Evolutionary conservation across 2,797 vertebrate genomes (phyloP), one percentile per base, ranked within the genome.

Genomic region (Varecia variegata): DNA sequence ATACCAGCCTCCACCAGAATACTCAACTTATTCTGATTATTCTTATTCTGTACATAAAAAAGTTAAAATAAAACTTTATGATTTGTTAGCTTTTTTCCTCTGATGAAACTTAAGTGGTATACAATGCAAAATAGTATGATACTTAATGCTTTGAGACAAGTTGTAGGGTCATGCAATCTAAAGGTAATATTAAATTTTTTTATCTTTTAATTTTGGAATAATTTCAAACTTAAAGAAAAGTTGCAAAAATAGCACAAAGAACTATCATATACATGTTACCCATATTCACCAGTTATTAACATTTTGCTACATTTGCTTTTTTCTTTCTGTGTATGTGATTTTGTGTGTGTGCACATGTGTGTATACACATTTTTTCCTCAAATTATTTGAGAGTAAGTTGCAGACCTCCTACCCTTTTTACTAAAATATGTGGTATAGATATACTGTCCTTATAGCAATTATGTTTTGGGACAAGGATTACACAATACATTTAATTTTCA

Each of bases 201-300:
- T 56, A 90, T 20, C 27, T 21, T 79, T 94, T 81, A 43, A 87
- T 88, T 91, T 95, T 96, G 45, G 89, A 77, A 18, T 81, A 82
- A 47, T 92, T 96, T 91, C 32, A 84, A 88, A 43, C 38, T 43
- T 85, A 60, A 93, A 65, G 62, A 38, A 1, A 71, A 94, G 14
- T 74, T 88, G 9, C 14, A 97, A 94, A 88, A 62, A 56, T 68
- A 65, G 20, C 62, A 35, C 38, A 77, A 76, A 86, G 43, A 82
- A 76, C 52, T 96, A 7, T 40, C 23, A 27, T 56, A 45, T 71
- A 76, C 38, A 27, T 70, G 93, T 89, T 60, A 82, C 27, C 2
- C 38, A 76, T 6, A 92, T 81, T 97, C 52, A 70, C 23, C 14
- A 81, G 3, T 73, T 30, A 23, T 43, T 81, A 71, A 84, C 30